These are phyloP conservation scores for Halcyon senegalensis DNA, from an alignment of 2,113 vertebrate genomes.

Conservation along the genomic window DNA sequence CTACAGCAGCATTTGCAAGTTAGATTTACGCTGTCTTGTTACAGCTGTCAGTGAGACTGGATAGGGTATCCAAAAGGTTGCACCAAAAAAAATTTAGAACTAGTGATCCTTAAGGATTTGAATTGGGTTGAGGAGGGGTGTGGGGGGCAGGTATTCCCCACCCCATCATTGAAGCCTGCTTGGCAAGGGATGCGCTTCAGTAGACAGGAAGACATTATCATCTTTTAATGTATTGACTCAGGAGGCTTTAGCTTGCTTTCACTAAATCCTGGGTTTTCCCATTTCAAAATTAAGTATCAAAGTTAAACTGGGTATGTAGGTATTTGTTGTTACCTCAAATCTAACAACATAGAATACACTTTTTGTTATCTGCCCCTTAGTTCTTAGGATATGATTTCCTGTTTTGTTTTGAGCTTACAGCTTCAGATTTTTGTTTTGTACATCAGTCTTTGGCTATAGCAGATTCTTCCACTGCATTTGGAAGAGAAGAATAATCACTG, in stretches of 20 bases:
- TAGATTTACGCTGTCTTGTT: neutral
- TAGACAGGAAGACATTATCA: neutral
- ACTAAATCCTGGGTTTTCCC: neutral
- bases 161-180: neutral
- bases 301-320: neutral
- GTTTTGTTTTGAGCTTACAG: neutral
- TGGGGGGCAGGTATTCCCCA: neutral
- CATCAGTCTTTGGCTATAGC: neutral
- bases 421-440: neutral
- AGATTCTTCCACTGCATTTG: neutral
- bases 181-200: neutral
- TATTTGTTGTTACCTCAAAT: neutral
- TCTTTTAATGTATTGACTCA: neutral
- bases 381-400: neutral
- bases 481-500: neutral
- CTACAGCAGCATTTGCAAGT: constrained; percentile 30
- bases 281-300: neutral
- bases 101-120: neutral
- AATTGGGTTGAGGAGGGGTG: neutral
- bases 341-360: neutral
- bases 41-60: neutral
- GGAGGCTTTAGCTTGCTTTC: neutral
- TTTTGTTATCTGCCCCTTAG: neutral
- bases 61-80: neutral
- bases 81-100: neutral